Base-by-base conservation (phyloP, 2,797 vertebrate genomes). In the Argyrosomus regius region DNA sequence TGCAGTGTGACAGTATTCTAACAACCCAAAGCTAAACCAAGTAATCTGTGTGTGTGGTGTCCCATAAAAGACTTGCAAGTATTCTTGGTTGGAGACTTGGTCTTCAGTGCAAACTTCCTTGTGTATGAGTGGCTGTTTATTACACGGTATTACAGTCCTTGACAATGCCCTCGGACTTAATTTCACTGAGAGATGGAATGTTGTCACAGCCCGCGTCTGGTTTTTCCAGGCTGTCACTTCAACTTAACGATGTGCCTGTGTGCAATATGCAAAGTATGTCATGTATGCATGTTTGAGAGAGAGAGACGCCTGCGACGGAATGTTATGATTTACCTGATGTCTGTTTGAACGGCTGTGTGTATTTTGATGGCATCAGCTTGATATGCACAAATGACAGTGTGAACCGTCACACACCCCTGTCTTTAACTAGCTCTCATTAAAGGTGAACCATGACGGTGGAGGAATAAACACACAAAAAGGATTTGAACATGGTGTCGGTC, bases 181-280 rank as follows among this genome's bases (percentile, higher is more conserved):
- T 48, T 13, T 45, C 20, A 72, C n/a, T 10, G n/a, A 67, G 18
- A 49, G n/a, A 59, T 11, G 6, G 59, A 54, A 62, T 69, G 52
- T 53, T 61, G 75, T 74, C 1, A 24, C 24, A 50, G 39, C 7
- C 16, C 22, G 5, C 26, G 6, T 65, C 53, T 45, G 39, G n/a
- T 72, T 79, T 65, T 72, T 64, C 53, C 5, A 46, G 63, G 22
- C 61, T 56, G 3, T 63, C 39, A 52, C 31, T 28, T 66, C 6
- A 9, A 17, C 12, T 39, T 39, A 39, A 39, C 35, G 0, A 8
- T 35, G 35, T 35, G 35, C 8, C 35, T 8, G 9, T 73, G 14
- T 24, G 11, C 8, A 13, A 39, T 14, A 22, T 56, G 39, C 3
- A 2, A 6, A 49, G 43, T 12, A 5, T 26, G 20, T 39, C 9